Conservation (phyloP, 2,797 vertebrate genomes). For the Chaetodon trifasciatus region DNA sequence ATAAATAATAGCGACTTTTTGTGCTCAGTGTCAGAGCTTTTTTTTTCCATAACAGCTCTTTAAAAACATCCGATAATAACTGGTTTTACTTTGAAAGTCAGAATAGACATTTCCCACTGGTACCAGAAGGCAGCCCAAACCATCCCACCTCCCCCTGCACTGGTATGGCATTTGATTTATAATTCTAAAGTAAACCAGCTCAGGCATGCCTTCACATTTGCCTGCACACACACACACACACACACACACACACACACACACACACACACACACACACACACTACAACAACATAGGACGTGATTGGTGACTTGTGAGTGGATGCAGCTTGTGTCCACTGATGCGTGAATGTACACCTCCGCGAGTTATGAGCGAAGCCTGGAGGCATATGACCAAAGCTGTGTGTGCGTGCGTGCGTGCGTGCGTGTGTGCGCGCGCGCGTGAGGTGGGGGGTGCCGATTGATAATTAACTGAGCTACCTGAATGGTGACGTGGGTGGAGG, state of each 20-base stretch:
- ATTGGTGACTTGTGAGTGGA: conserved; percentile 52
- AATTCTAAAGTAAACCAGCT: conserved; percentile 42
- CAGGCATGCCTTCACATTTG: conserved; percentile 43
- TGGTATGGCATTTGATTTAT: conserved; percentile 34
- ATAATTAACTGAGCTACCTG: conserved; percentile 81
- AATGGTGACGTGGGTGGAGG: conserved; percentile 70
- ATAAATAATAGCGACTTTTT: no score
- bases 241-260: conserved; percentile 16
- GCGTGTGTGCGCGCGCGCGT: no score
- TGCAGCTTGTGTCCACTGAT: conserved; percentile 48
- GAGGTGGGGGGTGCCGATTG: conserved; percentile 33
- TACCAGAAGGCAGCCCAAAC: conserved; percentile 11
- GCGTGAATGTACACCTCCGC: conserved; percentile 42
- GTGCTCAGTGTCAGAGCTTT: no score
- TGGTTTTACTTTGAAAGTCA: conserved; percentile 27
- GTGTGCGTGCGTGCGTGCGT: no score
- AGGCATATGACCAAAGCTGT: conserved; percentile 32
- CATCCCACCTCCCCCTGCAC: neutral
- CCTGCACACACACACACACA: neutral
- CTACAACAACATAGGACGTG: conserved; percentile 9
- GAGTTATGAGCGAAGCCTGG: conserved; percentile 50
- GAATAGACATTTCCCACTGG: neutral
- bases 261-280: conserved; percentile 1
- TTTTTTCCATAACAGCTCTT: neutral
- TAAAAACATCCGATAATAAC: neutral